A percentile compares a stretch with the other conserved stretches of the same genome.
These are phyloP conservation scores for Embidobia sp. DNA, from an alignment of 2,888 invertebrate genomes.

Conservation along the genomic window DNA sequence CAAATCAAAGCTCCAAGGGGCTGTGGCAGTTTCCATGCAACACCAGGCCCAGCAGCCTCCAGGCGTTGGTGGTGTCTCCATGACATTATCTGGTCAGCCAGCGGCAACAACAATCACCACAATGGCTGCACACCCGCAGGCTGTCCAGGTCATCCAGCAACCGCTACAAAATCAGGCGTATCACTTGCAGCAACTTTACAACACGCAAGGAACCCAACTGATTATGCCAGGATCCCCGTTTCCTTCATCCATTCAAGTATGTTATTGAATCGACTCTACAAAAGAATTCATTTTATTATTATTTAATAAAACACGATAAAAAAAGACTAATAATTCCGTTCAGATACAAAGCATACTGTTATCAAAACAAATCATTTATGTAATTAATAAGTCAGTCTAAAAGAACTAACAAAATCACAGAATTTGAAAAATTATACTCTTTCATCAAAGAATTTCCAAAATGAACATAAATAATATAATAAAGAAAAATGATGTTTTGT, in stretches of 20 bases:
- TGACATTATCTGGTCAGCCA: constrained; percentile 79
- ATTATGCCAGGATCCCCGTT: constrained; percentile 86
- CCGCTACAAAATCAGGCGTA: constrained; percentile 89
- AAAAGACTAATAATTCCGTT: too few species aligned
- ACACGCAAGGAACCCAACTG: constrained; percentile 88
- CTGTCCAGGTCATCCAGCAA: constrained; percentile 92
- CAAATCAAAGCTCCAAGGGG: constrained; percentile 73
- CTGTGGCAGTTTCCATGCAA: constrained; percentile 83
- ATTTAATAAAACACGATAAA: too few species aligned
- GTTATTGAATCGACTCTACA: too few species aligned
- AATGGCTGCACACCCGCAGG: constrained; percentile 89
- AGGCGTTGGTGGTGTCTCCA: constrained; percentile 81
- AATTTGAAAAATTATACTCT: too few species aligned
- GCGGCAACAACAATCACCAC: constrained; percentile 86
- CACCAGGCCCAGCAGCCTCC: constrained; percentile 82
- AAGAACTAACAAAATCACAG: too few species aligned
- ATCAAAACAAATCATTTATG: too few species aligned
- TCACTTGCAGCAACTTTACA: constrained; percentile 89
- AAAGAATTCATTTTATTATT: too few species aligned
- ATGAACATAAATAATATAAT: too few species aligned
- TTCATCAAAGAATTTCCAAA: too few species aligned
- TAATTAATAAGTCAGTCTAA: too few species aligned
- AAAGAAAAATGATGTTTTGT: too few species aligned
- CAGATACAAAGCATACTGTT: too few species aligned
- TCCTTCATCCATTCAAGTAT: constrained; percentile 89